Conservation (phyloP, 2,797 vertebrate species). For the Oryzias dopingdopingensis region DNA sequence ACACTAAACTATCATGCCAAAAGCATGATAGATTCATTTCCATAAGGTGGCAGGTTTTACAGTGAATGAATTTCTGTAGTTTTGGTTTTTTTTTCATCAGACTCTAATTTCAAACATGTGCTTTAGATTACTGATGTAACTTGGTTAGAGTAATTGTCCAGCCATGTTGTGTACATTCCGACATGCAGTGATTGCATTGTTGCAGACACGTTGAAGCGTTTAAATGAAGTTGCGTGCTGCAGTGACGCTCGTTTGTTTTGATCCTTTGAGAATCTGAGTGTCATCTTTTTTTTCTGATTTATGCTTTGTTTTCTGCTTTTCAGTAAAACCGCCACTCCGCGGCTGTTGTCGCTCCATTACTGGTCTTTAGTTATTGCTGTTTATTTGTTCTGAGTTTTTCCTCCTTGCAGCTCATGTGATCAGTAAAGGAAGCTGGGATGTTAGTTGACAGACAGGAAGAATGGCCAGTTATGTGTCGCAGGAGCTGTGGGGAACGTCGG, state of each 20-base stretch:
- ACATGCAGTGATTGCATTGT: slow-evolving; percentile 31
- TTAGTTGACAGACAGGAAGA: slow-evolving; percentile 55
- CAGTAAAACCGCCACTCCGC: background rate
- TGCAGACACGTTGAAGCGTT: slow-evolving; percentile 2
- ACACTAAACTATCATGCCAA: background rate
- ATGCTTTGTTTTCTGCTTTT: background rate
- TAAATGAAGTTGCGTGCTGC: background rate
- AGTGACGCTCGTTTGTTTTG: background rate
- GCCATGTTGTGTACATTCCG: slow-evolving; percentile 47
- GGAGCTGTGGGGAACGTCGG: slow-evolving; percentile 18
- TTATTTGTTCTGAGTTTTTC: slow-evolving; percentile 11
- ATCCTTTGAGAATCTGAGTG: background rate
- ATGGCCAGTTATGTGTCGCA: slow-evolving; percentile 51
- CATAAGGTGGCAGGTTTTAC: slow-evolving; percentile 21
- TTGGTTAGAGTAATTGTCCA: slow-evolving; percentile 56
- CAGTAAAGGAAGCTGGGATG: slow-evolving; percentile 37
- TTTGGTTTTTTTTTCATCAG: slow-evolving; percentile 29
- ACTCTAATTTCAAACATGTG: slow-evolving; percentile 61
- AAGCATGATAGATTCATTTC: background rate
- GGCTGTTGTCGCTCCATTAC: slow-evolving; percentile 8
- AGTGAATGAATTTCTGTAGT: slow-evolving; percentile 13
- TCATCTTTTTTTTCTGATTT: background rate
- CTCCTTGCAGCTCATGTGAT: slow-evolving; percentile 73
- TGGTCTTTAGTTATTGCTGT: slow-evolving; percentile 34
- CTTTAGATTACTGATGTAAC: slow-evolving; percentile 59